These are phyloP conservation scores for Parus major DNA, from an alignment of 2,113 vertebrate species.

Conservation along the genomic window DNA sequence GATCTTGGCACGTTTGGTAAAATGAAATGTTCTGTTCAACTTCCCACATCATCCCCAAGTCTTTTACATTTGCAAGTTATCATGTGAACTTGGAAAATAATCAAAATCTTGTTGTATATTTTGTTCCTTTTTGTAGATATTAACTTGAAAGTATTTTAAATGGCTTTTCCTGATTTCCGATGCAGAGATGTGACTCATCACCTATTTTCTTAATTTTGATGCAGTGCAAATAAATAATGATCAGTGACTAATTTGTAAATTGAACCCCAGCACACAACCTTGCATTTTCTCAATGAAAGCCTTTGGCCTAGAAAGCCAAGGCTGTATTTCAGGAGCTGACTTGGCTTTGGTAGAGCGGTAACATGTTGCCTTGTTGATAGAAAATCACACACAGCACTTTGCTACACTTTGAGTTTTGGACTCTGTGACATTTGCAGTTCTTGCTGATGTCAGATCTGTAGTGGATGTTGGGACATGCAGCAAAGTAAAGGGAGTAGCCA, in stretches of 20 bases:
- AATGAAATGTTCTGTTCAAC: not conserved
- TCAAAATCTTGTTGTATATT: not conserved
- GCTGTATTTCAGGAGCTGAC: constrained; percentile 3
- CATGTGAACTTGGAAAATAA: not conserved
- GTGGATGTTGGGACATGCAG: not conserved
- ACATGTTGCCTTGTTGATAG: not conserved
- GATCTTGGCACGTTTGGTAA: constrained; percentile 1
- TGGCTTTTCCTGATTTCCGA: not conserved
- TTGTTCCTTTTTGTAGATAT: not conserved
- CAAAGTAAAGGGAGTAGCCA: not conserved
- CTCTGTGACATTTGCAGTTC: not conserved
- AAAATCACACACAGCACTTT: not conserved
- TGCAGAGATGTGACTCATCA: not conserved
- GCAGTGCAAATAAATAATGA: not conserved
- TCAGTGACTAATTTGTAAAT: not conserved
- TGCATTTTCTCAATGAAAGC: not conserved
- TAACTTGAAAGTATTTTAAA: not conserved
- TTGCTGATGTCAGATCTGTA: not conserved
- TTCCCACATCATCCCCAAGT: not conserved
- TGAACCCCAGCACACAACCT: not conserved
- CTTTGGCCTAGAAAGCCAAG: not conserved
- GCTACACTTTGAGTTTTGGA: not conserved
- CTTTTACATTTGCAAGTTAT: not conserved
- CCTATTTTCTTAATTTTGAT: not conserved
- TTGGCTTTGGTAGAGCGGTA: not conserved